Evolutionary conservation across 2,113 vertebrate species (phyloP).

Genomic region (Mirounga angustirostris): DNA sequence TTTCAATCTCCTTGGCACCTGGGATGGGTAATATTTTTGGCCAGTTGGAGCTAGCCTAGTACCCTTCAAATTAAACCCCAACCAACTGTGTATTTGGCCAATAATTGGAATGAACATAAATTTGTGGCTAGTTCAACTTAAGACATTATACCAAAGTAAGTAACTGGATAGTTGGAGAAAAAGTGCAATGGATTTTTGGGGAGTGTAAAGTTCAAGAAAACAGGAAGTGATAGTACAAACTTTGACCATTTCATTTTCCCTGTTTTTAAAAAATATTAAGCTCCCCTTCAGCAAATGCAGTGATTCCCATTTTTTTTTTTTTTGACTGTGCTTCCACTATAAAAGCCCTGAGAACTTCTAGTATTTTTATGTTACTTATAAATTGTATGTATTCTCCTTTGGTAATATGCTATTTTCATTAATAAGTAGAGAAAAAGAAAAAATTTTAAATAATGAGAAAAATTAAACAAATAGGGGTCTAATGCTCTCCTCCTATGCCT

Average conservation of each 20-base stretch:
- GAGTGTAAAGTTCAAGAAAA: not conserved
- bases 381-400: not conserved
- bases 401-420: not conserved
- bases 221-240: not conserved
- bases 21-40: not conserved
- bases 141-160: not conserved
- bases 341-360: not conserved
- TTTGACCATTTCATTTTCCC: not conserved
- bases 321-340: not conserved
- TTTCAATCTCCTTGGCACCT: not conserved
- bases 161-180: not conserved
- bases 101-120: not conserved
- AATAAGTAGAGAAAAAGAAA: not conserved
- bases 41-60: not conserved
- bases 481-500: not conserved
- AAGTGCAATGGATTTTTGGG: not conserved
- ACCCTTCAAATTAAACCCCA: not conserved
- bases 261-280: not conserved
- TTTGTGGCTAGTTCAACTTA: not conserved
- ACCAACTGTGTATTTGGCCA: not conserved
- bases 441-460: not conserved
- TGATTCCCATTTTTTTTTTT: not conserved
- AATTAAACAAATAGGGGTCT: not conserved
- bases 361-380: not conserved
- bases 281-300: not conserved